Evolutionary conservation across 2,797 vertebrate genomes (phyloP).

Genomic region (Thaleichthys pacificus): DNA sequence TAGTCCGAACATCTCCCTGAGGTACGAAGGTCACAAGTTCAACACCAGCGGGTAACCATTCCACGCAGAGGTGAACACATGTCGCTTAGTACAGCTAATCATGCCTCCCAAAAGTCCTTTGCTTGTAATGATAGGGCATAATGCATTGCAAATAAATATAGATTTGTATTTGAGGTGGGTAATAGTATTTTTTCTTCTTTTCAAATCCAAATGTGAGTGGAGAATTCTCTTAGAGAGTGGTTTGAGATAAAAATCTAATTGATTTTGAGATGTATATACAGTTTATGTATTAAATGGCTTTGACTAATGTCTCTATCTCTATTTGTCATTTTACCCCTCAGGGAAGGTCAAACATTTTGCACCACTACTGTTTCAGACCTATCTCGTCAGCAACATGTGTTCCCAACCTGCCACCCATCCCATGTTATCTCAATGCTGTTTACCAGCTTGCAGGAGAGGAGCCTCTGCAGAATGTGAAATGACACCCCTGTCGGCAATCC

Average conservation of each 20-base stretch:
- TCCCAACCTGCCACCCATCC: conserved; percentile 63
- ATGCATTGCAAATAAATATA: conserved; percentile 1
- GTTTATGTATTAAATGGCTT: too few relatives aligned
- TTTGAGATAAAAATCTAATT: neutral
- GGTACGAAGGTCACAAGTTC: conserved; percentile 94
- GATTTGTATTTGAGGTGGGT: conserved; percentile 30
- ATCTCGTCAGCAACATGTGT: conserved; percentile 68
- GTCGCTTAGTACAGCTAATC: conserved; percentile 74
- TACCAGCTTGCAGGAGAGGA: conserved; percentile 72
- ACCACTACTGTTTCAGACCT: conserved; percentile 32
- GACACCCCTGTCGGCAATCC: conserved; percentile 67
- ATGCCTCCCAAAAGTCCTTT: conserved; percentile 63
- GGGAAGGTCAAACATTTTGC: neutral
- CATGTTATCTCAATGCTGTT: conserved; percentile 71
- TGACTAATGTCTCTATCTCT: too few relatives aligned
- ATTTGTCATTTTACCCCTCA: neutral
- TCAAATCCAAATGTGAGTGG: neutral
- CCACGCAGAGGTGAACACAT: conserved; percentile 77
- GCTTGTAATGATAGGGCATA: conserved; percentile 32
- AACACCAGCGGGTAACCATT: conserved; percentile 84
- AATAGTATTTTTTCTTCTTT: too few relatives aligned
- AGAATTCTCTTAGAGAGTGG: neutral
- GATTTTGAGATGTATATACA: neutral
- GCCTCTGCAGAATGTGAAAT: conserved; percentile 59
- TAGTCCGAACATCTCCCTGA: conserved; percentile 85